Base-by-base conservation (phyloP, 2,888 invertebrate genomes). In the Oxytorus armatus region DNA sequence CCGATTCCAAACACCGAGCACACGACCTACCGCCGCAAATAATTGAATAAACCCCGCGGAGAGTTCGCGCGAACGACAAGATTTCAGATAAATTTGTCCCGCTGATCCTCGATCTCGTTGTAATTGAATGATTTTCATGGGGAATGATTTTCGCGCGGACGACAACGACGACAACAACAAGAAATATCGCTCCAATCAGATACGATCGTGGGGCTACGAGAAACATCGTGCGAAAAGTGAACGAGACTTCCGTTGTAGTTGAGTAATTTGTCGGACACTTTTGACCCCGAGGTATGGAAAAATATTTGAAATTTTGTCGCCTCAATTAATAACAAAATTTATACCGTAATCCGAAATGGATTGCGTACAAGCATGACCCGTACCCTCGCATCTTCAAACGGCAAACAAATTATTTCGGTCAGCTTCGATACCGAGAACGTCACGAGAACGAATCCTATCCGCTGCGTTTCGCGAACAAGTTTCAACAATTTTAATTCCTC, bases 71-170 rank as follows among this genome's bases (percentile, higher is more conserved):
- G 76, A 78, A 81, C 77, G 81, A 66, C n/a, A 76, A 89, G 88
- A 89, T 90, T 84, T 78, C 33, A 85, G 89, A 89, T 90, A 88
- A 78, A 42, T 44, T 10, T 8, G 16, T 16, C 14, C 42, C 29
- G 42, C 8, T 25, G 10, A 47, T 11, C 25, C 74, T 29, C 1
- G n/a, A 33, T 77, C 76, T 83, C 85, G 57, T 44, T 59, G 83
- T 90, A 90, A 91, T 91, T 91, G 89, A 87, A 89, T 90, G 88
- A 90, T 91, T 89, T 90, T 91, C 90, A 88, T 86, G 90, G 90
- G 89, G 86, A 90, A 87, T 87, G 88, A 84, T 83, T 87, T 68
- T 25, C 42, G 42, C 23, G 23, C 14, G 33, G n/a, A n/a, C n/a
- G n/a, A n/a, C n/a, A n/a, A n/a, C 2, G 8, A 42, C n/a, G 11